Conservation (phyloP, 2,113 vertebrate species). For the Mormyrus lacerda region DNA sequence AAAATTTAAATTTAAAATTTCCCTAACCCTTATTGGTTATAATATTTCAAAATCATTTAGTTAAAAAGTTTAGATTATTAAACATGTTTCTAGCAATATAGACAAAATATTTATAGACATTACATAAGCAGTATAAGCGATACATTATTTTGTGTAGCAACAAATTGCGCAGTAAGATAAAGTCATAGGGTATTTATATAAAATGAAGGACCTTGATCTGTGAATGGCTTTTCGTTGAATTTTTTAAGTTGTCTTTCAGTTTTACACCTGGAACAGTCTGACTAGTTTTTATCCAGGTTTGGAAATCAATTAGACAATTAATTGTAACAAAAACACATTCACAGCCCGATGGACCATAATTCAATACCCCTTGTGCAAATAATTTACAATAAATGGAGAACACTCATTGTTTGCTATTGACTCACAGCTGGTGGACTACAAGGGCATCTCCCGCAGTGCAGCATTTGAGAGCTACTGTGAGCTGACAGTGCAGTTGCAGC, state of each 20-base stretch:
- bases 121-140: neutral
- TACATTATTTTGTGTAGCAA: neutral
- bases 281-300: neutral
- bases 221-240: neutral
- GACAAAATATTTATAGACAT: neutral
- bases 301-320: neutral
- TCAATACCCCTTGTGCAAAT: neutral
- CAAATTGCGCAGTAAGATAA: neutral
- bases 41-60: neutral
- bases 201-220: neutral
- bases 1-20: too few relatives aligned
- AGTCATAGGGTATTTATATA: neutral
- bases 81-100: neutral
- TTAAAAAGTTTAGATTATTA: neutral
- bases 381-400: neutral
- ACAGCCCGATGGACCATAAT: neutral
- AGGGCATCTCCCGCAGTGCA: slow-evolving; percentile 51
- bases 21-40: neutral
- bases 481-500: slow-evolving; percentile 63
- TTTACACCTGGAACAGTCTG: neutral
- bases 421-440: slow-evolving; percentile 63
- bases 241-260: neutral
- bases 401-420: neutral
- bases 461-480: slow-evolving; percentile 58
- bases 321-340: neutral